Evolutionary conservation across 2,888 invertebrate species (phyloP).

Genomic region (Byasa hedistus): DNA sequence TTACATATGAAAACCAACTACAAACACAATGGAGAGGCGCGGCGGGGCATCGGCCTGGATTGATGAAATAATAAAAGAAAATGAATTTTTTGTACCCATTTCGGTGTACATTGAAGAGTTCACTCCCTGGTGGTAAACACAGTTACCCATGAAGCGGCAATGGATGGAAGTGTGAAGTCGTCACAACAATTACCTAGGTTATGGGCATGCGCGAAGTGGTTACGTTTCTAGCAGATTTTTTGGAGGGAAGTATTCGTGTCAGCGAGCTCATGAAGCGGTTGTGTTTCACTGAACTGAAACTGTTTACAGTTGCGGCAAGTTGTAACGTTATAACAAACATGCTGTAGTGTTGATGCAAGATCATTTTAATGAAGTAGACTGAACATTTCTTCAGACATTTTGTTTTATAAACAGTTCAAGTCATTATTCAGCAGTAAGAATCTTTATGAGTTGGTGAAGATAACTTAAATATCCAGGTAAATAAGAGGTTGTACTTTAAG

Average conservation of each 20-base stretch:
- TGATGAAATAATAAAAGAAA: conserved; percentile 23
- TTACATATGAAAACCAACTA: conserved; percentile 12
- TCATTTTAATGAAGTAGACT: no score
- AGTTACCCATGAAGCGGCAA: conserved; percentile 1
- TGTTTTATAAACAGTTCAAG: no score
- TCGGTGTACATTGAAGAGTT: conserved; percentile 17
- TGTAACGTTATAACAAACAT: background rate
- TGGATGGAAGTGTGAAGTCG: background rate
- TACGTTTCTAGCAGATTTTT: conserved; percentile 31
- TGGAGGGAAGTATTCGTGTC: conserved; percentile 55
- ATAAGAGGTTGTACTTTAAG: no score
- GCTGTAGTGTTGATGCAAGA: no score
- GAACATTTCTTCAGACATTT: no score
- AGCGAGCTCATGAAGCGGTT: conserved; percentile 35
- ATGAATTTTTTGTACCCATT: conserved; percentile 9
- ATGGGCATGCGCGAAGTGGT: conserved; percentile 25
- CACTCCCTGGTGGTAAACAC: background rate
- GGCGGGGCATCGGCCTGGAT: conserved; percentile 19
- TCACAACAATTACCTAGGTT: conserved; percentile 8
- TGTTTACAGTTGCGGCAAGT: conserved; percentile 15
- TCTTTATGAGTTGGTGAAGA: no score
- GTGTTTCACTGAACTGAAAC: conserved; percentile 20
- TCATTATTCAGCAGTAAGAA: no score
- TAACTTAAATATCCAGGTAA: no score
- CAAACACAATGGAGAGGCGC: background rate